Base-by-base conservation (phyloP, 2,888 invertebrate species). In the Theretra japonica region DNA sequence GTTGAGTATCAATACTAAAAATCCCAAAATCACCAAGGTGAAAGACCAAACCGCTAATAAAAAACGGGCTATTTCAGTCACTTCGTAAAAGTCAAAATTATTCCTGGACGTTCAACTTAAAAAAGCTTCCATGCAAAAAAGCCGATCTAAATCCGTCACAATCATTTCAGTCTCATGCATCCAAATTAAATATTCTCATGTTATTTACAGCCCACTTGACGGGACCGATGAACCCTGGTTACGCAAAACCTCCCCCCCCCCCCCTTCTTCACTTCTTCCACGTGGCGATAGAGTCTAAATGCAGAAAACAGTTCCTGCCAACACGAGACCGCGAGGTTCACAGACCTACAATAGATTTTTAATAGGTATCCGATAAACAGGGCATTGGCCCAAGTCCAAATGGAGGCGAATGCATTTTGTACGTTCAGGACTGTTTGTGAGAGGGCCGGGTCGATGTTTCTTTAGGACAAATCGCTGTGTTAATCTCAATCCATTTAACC, bases 311-410 rank as follows among this genome's bases (percentile, higher is more conserved):
- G 79, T 80, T 81, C 77, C 78, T 82, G 83, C 82, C 82, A 81
- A 83, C 73, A 72, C 70, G 59, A 72, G 73, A 75, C 74, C 75
- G 69, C 72, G 74, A 76, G 75, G 76, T 85, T 86, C 86, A 86
- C 75, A 85, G 86, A 86, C 86, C 86, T 82, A 70, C 77, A 76
- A 79, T 72, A 76, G 53, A 77, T 76, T 75, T 78, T 81, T 77
- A 80, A 79, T 82, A 77, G 78, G 79, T 76, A 73, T 76, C 75
- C 80, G 76, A 84, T 83, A 83, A 84, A 83, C 82, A 83, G 70
- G 75, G 72, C 78, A 75, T 84, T 84, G 85, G 85, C 86, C 73
- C 69, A 41, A 73, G 74, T 87, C 88, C 88, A 88, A 83, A 79
- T 78, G 79, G 83, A 81, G 80, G 81, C 83, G 77, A 84, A 58